Evolutionary conservation across 2,113 vertebrate species (phyloP), one percentile per base, ranked within the genome.

Genomic region (Dicrurus megarhynchus): DNA sequence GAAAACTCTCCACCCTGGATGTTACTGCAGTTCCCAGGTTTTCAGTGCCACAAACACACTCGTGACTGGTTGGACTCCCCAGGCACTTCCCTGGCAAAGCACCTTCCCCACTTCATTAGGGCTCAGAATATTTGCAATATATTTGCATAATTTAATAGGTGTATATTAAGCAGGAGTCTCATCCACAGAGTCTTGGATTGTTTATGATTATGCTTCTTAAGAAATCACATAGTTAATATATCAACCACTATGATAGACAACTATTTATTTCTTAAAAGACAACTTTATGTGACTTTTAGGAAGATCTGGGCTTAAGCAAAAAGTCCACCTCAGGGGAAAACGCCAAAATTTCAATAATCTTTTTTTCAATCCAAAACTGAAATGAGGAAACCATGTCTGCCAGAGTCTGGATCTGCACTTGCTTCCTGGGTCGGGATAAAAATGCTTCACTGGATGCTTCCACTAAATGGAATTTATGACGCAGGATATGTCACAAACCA

Each of bases 381-480:
- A 37, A 39, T 42, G 4, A 39, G 37, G 18, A 64, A 87, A 37
- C 1, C 1, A 10, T 8, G 9, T 27, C 12, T 56, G 16, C 49
- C 32, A 61, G 28, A 53, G 71, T 9, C 10, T 22, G 28, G 7
- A 24, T 37, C 14, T 35, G 3, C 4, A 16, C 52, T 8, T 57
- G 1, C 35, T 87, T 82, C 9, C 22, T 46, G 9, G 3, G 16
- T 26, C 15, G 18, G 5, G 7, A 35, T 13, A 22, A 63, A 70
- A 70, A 28, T 23, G 2, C 1, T 42, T 9, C 21, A 7, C 1
- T 65, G 14, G n/a, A n/a, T n/a, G n/a, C n/a, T n/a, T n/a, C n/a
- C n/a, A n/a, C n/a, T n/a, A 86, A 56, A 65, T 19, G 12, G 7
- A 41, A 18, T 32, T 57, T 42, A 12, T 33, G 7, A 23, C 7